Evolutionary conservation across 2,113 vertebrate genomes (phyloP).

Genomic region (Nibea albiflora): DNA sequence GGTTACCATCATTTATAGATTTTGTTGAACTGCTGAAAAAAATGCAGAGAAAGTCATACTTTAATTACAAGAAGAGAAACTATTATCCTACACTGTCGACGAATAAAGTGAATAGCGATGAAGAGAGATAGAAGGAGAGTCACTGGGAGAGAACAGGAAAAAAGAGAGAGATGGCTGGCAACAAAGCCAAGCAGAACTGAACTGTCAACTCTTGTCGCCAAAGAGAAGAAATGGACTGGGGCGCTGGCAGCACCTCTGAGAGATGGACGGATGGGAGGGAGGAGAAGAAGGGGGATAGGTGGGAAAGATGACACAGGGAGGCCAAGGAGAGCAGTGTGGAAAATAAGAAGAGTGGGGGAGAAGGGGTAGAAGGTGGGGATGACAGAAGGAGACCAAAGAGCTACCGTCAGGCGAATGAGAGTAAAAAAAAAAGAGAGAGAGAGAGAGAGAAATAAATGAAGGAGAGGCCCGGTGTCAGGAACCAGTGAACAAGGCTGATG

Average conservation of each 20-base stretch:
- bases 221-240: constrained; percentile 63
- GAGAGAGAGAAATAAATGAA: constrained; percentile 29
- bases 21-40: background rate
- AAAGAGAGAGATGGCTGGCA: constrained; percentile 42
- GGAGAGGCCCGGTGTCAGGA: constrained; percentile 28
- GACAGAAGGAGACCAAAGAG: constrained; percentile 58
- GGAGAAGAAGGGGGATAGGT: constrained; percentile 8
- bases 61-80: constrained; percentile 37
- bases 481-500: constrained; percentile 11
- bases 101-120: constrained; percentile 17
- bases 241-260: constrained; percentile 70
- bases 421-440: background rate
- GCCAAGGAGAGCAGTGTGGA: constrained; percentile 44
- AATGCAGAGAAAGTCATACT: constrained; percentile 28
- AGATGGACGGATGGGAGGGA: constrained; percentile 30
- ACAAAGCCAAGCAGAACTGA: constrained; percentile 53
- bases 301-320: constrained; percentile 47
- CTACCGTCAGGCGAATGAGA: constrained; percentile 1
- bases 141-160: background rate
- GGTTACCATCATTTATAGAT: background rate
- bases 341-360: constrained; percentile 39
- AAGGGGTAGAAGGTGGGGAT: constrained; percentile 25
- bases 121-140: constrained; percentile 27
- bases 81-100: constrained; percentile 16
- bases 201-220: constrained; percentile 67